A percentile compares a stretch with the other conserved stretches of the same genome.
Evolutionary conservation across 2,888 invertebrate genomes (phyloP).

Genomic region (Nomada fucata): DNA sequence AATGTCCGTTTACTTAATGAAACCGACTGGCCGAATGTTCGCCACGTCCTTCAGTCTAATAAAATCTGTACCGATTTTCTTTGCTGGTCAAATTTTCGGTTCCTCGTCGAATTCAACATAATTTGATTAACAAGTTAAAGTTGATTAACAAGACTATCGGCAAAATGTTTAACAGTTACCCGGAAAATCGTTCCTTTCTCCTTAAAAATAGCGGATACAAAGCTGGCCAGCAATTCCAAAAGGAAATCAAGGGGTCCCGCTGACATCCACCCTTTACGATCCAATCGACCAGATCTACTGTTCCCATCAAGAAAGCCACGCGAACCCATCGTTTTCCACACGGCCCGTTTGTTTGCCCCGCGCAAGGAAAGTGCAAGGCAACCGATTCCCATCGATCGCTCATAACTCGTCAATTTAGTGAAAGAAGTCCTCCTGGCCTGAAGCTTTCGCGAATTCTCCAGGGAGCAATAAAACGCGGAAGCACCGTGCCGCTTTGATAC

Average conservation of each 20-base stretch:
- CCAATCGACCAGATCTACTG: background rate
- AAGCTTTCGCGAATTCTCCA: constrained; percentile 10
- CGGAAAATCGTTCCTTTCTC: too few relatives aligned
- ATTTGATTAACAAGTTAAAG: too few relatives aligned
- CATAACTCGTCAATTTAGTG: constrained; percentile 27
- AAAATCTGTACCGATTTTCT: too few relatives aligned
- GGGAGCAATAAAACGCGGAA: constrained; percentile 30
- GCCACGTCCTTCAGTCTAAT: too few relatives aligned
- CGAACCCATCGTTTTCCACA: constrained; percentile 2
- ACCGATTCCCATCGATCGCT: constrained; percentile 32
- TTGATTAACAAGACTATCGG: too few relatives aligned
- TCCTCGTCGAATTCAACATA: too few relatives aligned
- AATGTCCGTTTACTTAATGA: too few relatives aligned
- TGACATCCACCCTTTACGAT: background rate
- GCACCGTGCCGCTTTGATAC: background rate
- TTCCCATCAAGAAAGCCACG: background rate
- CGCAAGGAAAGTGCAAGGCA: constrained; percentile 19
- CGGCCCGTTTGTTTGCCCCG: constrained; percentile 19
- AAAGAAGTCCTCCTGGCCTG: background rate
- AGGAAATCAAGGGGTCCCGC: background rate
- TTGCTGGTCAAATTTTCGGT: too few relatives aligned
- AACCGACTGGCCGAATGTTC: too few relatives aligned
- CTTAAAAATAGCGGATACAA: background rate
- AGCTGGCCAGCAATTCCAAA: background rate
- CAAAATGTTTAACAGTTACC: too few relatives aligned